These are phyloP conservation scores for Scaptomyza hsui DNA, from an alignment of 1,140 invertebrate species.

Conservation along the genomic window DNA sequence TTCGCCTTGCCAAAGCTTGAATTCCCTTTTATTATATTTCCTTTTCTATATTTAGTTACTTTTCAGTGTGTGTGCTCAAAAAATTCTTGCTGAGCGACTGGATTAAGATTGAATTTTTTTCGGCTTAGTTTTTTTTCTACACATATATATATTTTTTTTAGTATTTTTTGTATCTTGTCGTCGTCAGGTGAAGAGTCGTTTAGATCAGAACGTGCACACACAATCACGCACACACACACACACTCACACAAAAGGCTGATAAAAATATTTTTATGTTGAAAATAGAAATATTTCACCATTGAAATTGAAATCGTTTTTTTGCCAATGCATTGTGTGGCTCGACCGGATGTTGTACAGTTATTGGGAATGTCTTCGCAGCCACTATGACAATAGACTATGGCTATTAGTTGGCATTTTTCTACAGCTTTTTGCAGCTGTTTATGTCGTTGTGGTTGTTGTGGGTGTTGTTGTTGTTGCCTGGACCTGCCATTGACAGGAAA, in stretches of 20 bases:
- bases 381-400: constrained; percentile 62
- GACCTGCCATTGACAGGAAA: constrained; percentile 58
- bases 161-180: constrained; percentile 57
- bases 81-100: constrained; percentile 55
- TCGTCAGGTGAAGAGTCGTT: constrained; percentile 68
- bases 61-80: constrained; percentile 11
- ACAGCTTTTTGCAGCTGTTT: constrained; percentile 35
- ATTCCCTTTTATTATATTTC: constrained; percentile 32
- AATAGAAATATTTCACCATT: constrained; percentile 77
- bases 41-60: constrained; percentile 38
- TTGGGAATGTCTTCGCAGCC: constrained; percentile 65
- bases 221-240: constrained; percentile 3
- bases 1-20: background rate
- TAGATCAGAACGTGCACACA: constrained; percentile 37
- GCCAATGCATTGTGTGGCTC: constrained; percentile 69
- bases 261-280: constrained; percentile 75
- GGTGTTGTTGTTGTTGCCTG: constrained; percentile 19
- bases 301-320: constrained; percentile 78
- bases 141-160: constrained; percentile 25
- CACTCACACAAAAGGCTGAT: constrained; percentile 54
- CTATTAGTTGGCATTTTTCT: constrained; percentile 70
- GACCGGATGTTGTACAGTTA: constrained; percentile 77
- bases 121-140: constrained; percentile 28
- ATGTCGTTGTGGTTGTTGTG: constrained; percentile 18
- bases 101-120: constrained; percentile 76